Percentiles rank a stretch among this genome's conserved stretches.
Conservation (phyloP, 2,797 vertebrate genomes). For the Perodicticus potto region DNA sequence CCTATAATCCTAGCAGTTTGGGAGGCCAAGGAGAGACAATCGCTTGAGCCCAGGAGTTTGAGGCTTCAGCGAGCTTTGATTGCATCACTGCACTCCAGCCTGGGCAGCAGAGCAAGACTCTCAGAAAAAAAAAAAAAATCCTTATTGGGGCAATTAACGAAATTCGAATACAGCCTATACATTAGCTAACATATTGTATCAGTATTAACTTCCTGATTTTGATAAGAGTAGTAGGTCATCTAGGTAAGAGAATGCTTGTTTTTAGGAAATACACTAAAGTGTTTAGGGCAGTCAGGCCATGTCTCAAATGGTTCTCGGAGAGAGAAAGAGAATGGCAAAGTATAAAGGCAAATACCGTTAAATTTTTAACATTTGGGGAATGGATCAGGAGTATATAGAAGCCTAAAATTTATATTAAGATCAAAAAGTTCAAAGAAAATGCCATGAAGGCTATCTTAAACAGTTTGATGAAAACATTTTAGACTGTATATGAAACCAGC, state of each 20-base stretch:
- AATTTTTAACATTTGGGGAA: slow-evolving; percentile 5
- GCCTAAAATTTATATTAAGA: background rate
- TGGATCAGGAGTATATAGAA: background rate
- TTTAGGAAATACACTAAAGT: background rate
- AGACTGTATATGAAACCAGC: no score
- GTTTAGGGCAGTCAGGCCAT: background rate
- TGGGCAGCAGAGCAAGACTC: background rate
- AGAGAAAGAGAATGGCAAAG: background rate
- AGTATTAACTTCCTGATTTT: background rate
- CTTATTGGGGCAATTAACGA: background rate
- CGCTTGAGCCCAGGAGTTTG: background rate
- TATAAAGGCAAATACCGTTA: background rate
- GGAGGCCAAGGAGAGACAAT: background rate
- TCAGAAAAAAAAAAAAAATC: background rate
- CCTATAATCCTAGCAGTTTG: background rate
- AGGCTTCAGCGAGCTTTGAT: background rate
- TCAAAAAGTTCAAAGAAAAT: background rate
- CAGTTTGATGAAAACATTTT: no score
- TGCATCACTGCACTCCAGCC: background rate
- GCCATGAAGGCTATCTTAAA: no score
- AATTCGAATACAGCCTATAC: background rate
- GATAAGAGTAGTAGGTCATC: background rate
- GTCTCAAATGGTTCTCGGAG: background rate
- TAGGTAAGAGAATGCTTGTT: background rate
- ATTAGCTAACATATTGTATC: background rate